Base-by-base conservation (phyloP, 1,140 invertebrate genomes). In the Leptoteleia sp. region DNA sequence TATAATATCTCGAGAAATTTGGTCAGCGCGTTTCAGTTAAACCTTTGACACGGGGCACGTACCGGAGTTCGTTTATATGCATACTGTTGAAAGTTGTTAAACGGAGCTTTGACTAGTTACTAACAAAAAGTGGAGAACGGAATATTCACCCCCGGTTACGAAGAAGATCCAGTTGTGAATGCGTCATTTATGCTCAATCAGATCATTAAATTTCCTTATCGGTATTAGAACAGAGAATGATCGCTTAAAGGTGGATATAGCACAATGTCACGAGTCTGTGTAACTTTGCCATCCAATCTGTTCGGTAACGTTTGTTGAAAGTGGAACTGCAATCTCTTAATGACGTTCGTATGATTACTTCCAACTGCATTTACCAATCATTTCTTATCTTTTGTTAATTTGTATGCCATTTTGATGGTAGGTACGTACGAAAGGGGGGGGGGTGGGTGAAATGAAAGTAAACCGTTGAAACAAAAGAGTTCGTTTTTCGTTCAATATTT, bases 181-280 rank as follows among this genome's bases (percentile, higher is more conserved):
- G 25, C 3, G 12, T 15, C 43, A 31, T 31, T 31, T 31, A 11
- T 9, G 7, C 43, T 29, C 22, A 47, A 47, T 29, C 43, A 27
- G 42, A 27, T 45, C 11, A 22, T 45, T 27, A 45, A 27, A 45
- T 45, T 13, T 1, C 22, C 8, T 22, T 11, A 43, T 35, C 22
- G 9, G 40, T 43, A n/a, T 43, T 43, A 43, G 16, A 43, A 22
- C 16, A 22, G 40, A 43, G 16, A 43, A 11, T 43, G 40, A 43
- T 19, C 19, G n/a, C 9, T 22, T 43, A 22, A 19, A 43, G 40
- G 22, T 17, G 22, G 33, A 35, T 35, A 12, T 11, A 5, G n/a
- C 9, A n/a, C n/a, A n/a, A n/a, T 25, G 22, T 25, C 6, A 25
- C 6, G 22, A 3, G 22, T 25, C 6, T 25, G 22, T 25, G 22